These are phyloP conservation scores for Dufourea novaeangliae DNA, from an alignment of 1,140 invertebrate genomes.

Conservation along the genomic window DNA sequence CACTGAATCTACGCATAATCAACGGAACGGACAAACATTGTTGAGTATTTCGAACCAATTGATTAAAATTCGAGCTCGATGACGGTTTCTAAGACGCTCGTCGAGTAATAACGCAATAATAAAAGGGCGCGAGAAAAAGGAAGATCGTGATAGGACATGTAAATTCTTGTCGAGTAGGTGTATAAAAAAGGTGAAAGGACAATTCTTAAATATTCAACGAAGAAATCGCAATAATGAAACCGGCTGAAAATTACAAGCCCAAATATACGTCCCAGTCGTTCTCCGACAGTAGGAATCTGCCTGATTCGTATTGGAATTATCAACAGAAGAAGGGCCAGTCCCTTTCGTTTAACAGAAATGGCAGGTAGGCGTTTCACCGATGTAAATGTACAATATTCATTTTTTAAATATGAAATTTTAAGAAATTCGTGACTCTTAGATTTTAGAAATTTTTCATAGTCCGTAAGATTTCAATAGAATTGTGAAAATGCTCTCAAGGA, in stretches of 20 bases:
- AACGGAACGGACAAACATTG: too few relatives aligned
- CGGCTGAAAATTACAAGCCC: constrained; percentile 49
- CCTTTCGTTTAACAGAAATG: constrained; percentile 19
- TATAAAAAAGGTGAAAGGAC: constrained; percentile 1
- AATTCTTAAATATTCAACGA: not conserved
- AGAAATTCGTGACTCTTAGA: too few relatives aligned
- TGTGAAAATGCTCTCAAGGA: constrained; percentile 22
- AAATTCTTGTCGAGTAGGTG: constrained; percentile 3
- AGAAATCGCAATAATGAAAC: constrained; percentile 54
- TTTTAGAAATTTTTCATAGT: not conserved
- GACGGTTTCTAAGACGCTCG: not conserved
- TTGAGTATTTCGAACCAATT: not conserved
- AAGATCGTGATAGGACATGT: not conserved
- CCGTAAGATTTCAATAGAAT: not conserved
- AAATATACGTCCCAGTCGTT: constrained; percentile 46
- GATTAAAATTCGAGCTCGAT: not conserved
- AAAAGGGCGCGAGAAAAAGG: not conserved
- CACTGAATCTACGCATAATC: too few relatives aligned
- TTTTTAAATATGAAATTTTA: too few relatives aligned
- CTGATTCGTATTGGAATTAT: constrained; percentile 57
- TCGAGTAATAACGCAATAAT: too few relatives aligned
- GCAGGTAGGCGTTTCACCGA: constrained; percentile 44
- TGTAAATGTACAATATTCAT: too few relatives aligned
- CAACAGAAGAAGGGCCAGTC: constrained; percentile 44
- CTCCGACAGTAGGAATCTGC: constrained; percentile 26